Conservation (phyloP, 2,113 vertebrate species). For the Sus scrofa region DNA sequence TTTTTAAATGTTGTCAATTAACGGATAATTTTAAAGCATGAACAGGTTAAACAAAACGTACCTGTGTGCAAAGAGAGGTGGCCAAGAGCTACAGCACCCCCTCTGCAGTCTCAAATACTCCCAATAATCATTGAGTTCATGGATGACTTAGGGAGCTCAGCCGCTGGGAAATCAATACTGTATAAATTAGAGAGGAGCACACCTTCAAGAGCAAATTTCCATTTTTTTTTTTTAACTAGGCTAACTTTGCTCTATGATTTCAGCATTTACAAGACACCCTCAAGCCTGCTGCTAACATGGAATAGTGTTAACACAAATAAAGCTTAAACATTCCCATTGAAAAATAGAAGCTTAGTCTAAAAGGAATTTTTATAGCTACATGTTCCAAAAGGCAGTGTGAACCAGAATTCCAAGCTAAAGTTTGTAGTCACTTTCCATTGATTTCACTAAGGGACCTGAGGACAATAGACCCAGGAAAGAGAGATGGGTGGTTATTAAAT, state of each 20-base stretch:
- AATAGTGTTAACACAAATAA: not conserved
- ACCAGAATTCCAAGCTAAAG: not conserved
- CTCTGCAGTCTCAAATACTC: not conserved
- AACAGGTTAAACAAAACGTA: not conserved
- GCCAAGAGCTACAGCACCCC: rapidly evolving
- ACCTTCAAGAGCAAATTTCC: not conserved
- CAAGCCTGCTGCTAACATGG: not conserved
- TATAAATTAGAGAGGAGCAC: not conserved
- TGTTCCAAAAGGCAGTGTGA: not conserved
- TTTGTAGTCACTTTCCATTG: not conserved
- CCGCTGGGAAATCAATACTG: not conserved
- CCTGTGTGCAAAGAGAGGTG: not conserved
- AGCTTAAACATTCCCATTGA: not conserved
- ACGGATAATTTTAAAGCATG: not conserved
- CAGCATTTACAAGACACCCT: not conserved
- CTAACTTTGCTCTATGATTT: not conserved
- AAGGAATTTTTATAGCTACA: not conserved
- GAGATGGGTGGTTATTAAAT: not conserved
- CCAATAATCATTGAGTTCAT: not conserved
- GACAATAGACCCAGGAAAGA: not conserved
- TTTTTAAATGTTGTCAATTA: not conserved
- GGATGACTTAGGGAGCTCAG: not conserved
- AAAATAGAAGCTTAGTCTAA: not conserved
- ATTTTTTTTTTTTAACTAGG: not conserved
- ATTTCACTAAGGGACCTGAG: not conserved